These are phyloP conservation scores for Malacoctenus gilli DNA, from an alignment of 2,797 vertebrate genomes.

Conservation along the genomic window DNA sequence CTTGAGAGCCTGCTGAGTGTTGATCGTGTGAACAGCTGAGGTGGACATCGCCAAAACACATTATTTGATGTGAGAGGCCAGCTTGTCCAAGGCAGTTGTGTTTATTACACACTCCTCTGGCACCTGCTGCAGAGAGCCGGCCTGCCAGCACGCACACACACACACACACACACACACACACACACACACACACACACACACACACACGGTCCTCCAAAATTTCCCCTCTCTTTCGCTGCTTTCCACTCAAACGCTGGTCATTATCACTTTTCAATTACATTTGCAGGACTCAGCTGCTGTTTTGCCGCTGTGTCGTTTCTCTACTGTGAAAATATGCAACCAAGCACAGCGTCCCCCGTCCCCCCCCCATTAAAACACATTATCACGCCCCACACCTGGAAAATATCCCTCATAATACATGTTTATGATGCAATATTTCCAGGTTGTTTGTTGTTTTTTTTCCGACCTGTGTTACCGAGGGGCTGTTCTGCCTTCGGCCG, in stretches of 20 bases:
- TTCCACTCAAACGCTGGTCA: constrained; percentile 53
- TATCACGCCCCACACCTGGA: background rate
- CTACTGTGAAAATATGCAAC: constrained; percentile 16
- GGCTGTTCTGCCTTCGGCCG: too few relatives aligned
- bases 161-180: constrained; percentile 31
- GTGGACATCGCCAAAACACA: constrained; percentile 75
- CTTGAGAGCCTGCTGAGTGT: constrained; percentile 52
- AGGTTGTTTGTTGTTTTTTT: too few relatives aligned
- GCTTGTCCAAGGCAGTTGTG: constrained; percentile 79
- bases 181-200: constrained; percentile 13
- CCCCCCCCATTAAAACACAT: background rate
- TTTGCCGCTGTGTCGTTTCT: constrained; percentile 2
- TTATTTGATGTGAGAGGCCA: constrained; percentile 80
- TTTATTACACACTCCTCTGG: constrained; percentile 82
- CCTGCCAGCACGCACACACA: constrained; percentile 71
- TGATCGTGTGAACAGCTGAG: constrained; percentile 63
- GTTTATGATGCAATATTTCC: background rate
- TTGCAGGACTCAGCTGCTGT: constrained; percentile 52
- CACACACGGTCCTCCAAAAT: constrained; percentile 39
- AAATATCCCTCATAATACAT: background rate
- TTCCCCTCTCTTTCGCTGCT: constrained; percentile 55
- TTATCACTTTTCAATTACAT: constrained; percentile 66
- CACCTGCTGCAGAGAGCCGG: constrained; percentile 73
- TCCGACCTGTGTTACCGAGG: background rate
- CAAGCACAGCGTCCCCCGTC: background rate